Evolutionary conservation across 1,140 invertebrate species (phyloP).

Genomic region (Dufourea novaeangliae): DNA sequence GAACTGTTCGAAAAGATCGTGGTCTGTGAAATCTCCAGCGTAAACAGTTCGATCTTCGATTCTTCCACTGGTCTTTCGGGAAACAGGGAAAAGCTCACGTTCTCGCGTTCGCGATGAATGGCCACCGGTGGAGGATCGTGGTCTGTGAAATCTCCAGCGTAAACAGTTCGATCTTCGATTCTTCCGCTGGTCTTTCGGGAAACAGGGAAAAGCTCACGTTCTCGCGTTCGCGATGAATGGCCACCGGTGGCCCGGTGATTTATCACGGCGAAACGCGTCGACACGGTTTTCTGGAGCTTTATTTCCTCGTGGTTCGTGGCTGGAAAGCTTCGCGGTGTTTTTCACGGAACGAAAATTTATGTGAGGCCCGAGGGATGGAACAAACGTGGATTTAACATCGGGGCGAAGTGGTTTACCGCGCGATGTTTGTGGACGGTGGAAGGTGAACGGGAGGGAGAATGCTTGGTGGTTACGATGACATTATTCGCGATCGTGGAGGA

Average conservation of each 20-base stretch:
- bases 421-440: background rate
- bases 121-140: background rate
- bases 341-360: background rate
- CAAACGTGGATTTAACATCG: background rate
- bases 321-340: background rate
- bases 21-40: too few relatives aligned
- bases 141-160: too few relatives aligned
- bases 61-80: too few relatives aligned
- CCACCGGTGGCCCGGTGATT: background rate
- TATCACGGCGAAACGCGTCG: background rate
- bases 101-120: conserved; percentile 21
- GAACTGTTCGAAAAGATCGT: too few relatives aligned
- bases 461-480: conserved; percentile 12
- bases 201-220: background rate
- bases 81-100: background rate
- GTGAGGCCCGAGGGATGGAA: too few relatives aligned
- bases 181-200: too few relatives aligned
- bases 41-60: too few relatives aligned
- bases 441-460: conserved; percentile 6
- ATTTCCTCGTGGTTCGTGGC: background rate
- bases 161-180: too few relatives aligned
- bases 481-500: conserved; percentile 6
- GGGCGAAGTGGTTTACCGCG: background rate
- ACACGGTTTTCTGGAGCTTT: background rate
- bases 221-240: conserved; percentile 23